These are phyloP conservation scores for Vidua chalybeata DNA, from an alignment of 2,113 vertebrate species.

Conservation along the genomic window DNA sequence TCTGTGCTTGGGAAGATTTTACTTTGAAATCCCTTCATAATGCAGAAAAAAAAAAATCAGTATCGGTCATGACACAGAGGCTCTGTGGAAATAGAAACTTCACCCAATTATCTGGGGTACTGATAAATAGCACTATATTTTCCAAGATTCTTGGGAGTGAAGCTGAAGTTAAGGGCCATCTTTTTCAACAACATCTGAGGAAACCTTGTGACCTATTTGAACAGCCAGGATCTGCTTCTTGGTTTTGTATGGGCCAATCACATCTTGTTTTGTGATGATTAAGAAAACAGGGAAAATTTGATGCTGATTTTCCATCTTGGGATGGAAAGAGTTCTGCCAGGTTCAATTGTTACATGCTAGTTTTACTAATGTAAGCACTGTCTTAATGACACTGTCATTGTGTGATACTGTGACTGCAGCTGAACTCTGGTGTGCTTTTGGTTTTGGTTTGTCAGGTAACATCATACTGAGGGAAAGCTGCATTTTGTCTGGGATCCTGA, in stretches of 20 bases:
- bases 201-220: not conserved
- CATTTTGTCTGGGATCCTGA: not conserved
- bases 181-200: not conserved
- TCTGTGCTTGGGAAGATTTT: not conserved
- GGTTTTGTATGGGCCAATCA: not conserved
- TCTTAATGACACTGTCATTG: accelerated
- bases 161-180: not conserved
- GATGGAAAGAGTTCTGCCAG: not conserved
- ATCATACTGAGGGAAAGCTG: not conserved
- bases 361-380: not conserved
- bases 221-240: not conserved
- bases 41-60: not conserved
- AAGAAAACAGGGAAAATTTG: not conserved
- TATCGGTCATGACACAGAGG: not conserved
- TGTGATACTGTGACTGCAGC: not conserved
- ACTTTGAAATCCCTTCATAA: not conserved
- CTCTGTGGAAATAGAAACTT: not conserved
- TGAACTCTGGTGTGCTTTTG: not conserved
- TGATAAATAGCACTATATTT: not conserved
- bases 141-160: not conserved
- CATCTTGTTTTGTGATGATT: not conserved
- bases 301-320: not conserved
- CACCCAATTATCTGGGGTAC: not conserved
- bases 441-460: not conserved
- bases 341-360: not conserved